Evolutionary conservation across 2,113 vertebrate genomes (phyloP).

Genomic region (Physeter macrocephalus): DNA sequence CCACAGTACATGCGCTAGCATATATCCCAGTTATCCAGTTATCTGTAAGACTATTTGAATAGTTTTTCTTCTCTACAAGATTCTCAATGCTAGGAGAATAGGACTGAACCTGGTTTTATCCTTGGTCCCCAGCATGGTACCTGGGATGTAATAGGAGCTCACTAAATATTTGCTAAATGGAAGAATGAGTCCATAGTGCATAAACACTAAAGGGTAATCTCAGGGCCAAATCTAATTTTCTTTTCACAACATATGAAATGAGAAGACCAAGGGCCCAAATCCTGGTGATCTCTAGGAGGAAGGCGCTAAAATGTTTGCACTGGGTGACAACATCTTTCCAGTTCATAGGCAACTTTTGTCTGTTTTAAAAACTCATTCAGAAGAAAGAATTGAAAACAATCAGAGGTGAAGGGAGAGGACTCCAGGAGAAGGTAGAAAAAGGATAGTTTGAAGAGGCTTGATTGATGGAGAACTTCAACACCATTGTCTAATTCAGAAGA

Average conservation of each 20-base stretch:
- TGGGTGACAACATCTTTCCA: neutral
- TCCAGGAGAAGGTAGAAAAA: neutral
- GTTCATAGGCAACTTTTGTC: neutral
- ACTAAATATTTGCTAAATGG: neutral
- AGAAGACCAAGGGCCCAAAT: neutral
- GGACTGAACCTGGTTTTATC: neutral
- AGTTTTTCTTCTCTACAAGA: neutral
- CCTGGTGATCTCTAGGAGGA: neutral
- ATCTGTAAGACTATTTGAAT: neutral
- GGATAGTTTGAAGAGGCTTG: neutral
- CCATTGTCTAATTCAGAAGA: neutral
- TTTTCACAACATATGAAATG: neutral
- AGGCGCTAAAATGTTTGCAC: neutral
- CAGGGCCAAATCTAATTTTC: neutral
- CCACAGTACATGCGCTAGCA: accelerated
- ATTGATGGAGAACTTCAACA: neutral
- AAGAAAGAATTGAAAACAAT: neutral
- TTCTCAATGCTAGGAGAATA: neutral
- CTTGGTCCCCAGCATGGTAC: neutral
- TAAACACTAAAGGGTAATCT: neutral
- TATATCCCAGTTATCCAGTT: neutral
- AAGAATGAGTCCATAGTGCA: neutral
- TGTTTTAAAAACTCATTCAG: neutral
- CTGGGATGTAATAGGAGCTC: neutral
- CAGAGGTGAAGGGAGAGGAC: neutral